Base-by-base conservation (phyloP, 1,140 invertebrate genomes). In the Drosophila bipectinata region DNA sequence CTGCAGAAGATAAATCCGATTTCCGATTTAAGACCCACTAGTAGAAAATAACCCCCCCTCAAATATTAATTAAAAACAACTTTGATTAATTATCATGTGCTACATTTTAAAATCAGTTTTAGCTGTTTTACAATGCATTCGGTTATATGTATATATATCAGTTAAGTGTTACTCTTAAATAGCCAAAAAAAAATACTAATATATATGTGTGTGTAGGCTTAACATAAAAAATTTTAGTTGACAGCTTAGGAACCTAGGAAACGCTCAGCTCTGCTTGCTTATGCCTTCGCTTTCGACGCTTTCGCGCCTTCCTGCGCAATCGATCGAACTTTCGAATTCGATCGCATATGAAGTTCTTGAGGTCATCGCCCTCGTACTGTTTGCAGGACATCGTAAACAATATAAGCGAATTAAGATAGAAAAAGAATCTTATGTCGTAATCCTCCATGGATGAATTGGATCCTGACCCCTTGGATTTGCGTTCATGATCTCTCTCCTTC, bases 391-490 rank as follows among this genome's bases (percentile, higher is more conserved):
- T 81, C 12, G 75, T 82, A 51, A 91, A 78, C 73, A 91, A 45
- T 26, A 91, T 90, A 71, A 91, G 73, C 53, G 90, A 90, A 56
- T 91, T 91, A 81, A 91, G 51, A 66, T 91, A 91, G 56, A 91
- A 88, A 90, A 91, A 91, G 78, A 91, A 87, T 78, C 83, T 81
- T 75, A 91, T 76, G 69, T 84, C 85, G 78, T 80, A 80, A 14
- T 81, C 77, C 15, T 71, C 67, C 52, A 71, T 39, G 6, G 67
- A 57, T 51, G 58, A n/a, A 15, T 49, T 51, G 15, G 14, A 18
- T 47, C 44, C 41, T 44, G n/a, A 6, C 8, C 45, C 24, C 26
- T 41, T 48, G 44, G 18, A 15, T 58, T 52, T 41, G 68, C 21
- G 61, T 48, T 63, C 72, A 63, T 15, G 26, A 39, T 39, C 64